Evolutionary conservation across 2,113 vertebrate species (phyloP).

Genomic region (Acinonyx jubatus): DNA sequence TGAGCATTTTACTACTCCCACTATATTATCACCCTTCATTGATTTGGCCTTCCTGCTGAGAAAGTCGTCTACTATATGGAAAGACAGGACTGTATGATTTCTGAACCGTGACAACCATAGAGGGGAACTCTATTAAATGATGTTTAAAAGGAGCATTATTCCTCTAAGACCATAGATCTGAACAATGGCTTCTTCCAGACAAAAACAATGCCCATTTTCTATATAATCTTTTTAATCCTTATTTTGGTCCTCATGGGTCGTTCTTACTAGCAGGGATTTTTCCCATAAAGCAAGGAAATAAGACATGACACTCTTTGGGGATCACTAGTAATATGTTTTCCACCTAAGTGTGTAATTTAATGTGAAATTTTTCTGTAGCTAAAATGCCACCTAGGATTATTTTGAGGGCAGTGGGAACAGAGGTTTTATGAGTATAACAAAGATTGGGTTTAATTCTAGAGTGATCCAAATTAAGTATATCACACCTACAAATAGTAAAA

Average conservation of each 20-base stretch:
- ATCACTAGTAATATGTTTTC: slow-evolving; percentile 37
- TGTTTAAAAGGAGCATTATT: neutral
- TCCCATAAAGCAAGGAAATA: neutral
- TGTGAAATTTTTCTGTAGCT: slow-evolving; percentile 33
- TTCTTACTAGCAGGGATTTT: slow-evolving; percentile 13
- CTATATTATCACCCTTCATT: neutral
- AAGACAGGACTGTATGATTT: neutral
- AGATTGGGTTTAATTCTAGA: neutral
- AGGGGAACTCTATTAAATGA: neutral
- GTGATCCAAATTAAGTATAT: slow-evolving; percentile 32
- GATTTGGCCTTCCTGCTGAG: neutral
- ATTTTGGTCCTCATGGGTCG: neutral
- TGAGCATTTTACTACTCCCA: neutral
- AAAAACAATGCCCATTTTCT: neutral
- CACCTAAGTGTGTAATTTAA: slow-evolving; percentile 40
- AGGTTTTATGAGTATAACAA: neutral
- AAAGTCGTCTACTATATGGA: neutral
- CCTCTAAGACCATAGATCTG: neutral
- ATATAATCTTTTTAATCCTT: neutral
- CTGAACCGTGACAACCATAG: neutral
- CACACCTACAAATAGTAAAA: slow-evolving; percentile 4
- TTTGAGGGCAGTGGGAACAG: neutral
- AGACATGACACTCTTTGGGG: neutral
- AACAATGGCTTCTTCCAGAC: neutral
- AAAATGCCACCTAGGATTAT: slow-evolving; percentile 39